phyloP scores from a whole-genome alignment of 2,888 invertebrate genomes.

The Clistopyga incitator region DNA sequence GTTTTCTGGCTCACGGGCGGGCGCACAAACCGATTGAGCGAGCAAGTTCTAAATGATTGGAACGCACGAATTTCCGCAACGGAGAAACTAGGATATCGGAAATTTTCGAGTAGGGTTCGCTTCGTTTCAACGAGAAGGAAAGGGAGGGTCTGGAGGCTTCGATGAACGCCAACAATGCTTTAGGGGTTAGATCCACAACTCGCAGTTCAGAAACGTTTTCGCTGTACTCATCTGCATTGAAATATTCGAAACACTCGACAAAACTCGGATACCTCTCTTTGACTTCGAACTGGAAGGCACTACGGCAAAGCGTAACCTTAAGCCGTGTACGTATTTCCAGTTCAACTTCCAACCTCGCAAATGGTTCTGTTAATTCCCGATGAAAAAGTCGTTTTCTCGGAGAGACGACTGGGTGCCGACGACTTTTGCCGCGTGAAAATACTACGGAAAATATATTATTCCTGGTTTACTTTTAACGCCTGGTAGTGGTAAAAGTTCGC shows the following conservation, averaged over 20 bases:
- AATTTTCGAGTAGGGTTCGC: conserved; percentile 31
- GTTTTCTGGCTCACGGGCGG: conserved; percentile 20
- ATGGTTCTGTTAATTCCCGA: conserved; percentile 12
- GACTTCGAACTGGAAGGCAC: neutral
- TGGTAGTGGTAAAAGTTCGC: conserved; percentile 53
- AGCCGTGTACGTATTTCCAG: neutral
- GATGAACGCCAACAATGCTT: conserved; percentile 30
- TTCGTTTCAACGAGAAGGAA: conserved; percentile 36
- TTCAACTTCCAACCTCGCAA: neutral
- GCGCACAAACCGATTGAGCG: conserved; percentile 26
- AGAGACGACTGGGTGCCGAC: neutral
- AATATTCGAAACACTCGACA: conserved; percentile 16
- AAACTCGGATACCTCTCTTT: neutral
- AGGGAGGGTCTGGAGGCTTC: neutral
- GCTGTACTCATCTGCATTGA: neutral
- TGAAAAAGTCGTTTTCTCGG: conserved; percentile 58
- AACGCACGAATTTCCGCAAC: conserved; percentile 39
- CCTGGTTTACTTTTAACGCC: conserved; percentile 45
- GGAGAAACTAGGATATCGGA: conserved; percentile 23
- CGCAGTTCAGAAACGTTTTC: conserved; percentile 9
- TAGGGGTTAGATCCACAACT: conserved; percentile 4
- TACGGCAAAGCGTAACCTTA: neutral
- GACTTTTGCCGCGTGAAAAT: conserved; percentile 20
- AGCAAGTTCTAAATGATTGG: conserved; percentile 42
- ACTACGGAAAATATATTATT: conserved; percentile 35